Percentiles rank a stretch among this genome's conserved stretches.
These are phyloP conservation scores for Syngnathus acus DNA, from an alignment of 2,797 vertebrate species.

Conservation along the genomic window DNA sequence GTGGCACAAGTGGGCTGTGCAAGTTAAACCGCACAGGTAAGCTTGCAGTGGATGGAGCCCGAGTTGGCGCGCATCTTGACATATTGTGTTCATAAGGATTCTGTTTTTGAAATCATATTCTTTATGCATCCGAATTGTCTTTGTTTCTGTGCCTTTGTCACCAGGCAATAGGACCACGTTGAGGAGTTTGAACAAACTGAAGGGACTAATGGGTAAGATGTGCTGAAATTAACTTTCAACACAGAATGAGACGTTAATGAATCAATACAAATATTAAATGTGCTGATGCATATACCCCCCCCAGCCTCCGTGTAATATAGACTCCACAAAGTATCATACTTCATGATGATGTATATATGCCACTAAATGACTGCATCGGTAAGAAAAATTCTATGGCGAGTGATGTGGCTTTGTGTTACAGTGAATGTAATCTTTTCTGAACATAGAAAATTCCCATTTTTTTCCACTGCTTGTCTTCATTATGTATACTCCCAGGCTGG, in stretches of 20 bases:
- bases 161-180: conserved; percentile 86
- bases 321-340: neutral
- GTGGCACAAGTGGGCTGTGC: conserved; percentile 43
- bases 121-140: conserved; percentile 56
- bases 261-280: too few species aligned
- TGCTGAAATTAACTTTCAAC: too few species aligned
- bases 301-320: too few species aligned
- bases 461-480: neutral
- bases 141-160: conserved; percentile 90
- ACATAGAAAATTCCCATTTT: neutral
- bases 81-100: neutral
- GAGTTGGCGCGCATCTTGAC: neutral
- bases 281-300: too few species aligned
- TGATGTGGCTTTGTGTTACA: neutral
- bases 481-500: neutral
- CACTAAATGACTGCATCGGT: neutral
- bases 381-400: neutral
- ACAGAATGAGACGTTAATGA: too few species aligned
- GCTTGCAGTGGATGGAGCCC: conserved; percentile 15
- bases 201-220: conserved; percentile 47
- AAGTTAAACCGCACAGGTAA: conserved; percentile 41
- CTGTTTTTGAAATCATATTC: conserved; percentile 19
- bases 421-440: neutral
- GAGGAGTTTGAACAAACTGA: conserved; percentile 79
- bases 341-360: neutral